Evolutionary conservation across 2,797 vertebrate species (phyloP).

Genomic region (Lepus townsendii): DNA sequence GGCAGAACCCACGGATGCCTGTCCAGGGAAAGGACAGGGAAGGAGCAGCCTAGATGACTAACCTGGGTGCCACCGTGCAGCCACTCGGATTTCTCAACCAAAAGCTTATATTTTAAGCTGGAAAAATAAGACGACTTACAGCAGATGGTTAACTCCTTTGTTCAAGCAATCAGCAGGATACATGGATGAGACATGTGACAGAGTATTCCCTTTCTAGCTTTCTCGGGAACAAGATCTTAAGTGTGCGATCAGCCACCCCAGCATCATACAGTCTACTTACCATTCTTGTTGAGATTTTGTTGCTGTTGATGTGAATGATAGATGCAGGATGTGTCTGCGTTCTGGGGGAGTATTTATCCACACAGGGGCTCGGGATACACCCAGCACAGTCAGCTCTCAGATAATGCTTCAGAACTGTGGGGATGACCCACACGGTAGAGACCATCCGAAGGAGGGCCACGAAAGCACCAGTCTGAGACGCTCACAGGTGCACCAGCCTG

Average conservation of each 20-base stretch:
- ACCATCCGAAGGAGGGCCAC: neutral
- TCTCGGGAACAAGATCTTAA: neutral
- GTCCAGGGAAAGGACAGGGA: neutral
- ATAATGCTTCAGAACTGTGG: neutral
- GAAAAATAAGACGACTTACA: conserved; percentile 16
- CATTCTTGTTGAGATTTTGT: neutral
- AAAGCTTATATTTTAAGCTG: conserved; percentile 33
- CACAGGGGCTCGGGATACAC: neutral
- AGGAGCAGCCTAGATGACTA: neutral
- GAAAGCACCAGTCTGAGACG: neutral
- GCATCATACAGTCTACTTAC: neutral
- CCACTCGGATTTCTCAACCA: conserved; percentile 45
- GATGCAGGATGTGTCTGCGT: neutral
- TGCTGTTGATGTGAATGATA: neutral
- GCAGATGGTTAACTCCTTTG: neutral
- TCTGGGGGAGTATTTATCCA: neutral
- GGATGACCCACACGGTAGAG: neutral
- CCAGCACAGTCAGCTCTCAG: conserved; percentile 17
- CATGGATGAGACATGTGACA: neutral
- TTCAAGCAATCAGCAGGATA: neutral
- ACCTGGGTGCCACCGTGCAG: neutral
- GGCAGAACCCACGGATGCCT: neutral
- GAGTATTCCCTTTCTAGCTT: conserved; percentile 32
- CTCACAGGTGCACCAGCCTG: neutral
- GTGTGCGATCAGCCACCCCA: neutral